Base-by-base conservation (phyloP, 2,888 invertebrate genomes). In the Piscicola geometra region DNA sequence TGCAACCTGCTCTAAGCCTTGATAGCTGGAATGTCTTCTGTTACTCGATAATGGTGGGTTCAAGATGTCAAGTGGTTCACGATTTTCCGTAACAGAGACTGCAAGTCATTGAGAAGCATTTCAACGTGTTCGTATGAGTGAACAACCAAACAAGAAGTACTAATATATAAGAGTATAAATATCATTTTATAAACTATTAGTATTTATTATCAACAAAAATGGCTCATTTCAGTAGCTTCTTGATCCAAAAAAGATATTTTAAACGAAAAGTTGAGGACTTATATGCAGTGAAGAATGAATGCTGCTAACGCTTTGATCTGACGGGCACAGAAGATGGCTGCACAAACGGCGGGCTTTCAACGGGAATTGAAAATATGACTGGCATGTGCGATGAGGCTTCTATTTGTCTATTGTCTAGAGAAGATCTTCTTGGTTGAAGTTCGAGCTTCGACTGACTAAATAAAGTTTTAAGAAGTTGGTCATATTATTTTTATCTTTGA, bases 11-110 rank as follows among this genome's bases (percentile, higher is more conserved):
- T 71, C 77, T 3, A 77, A 67, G 41, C 77, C 77, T 52, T 77
- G 77, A 25, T 76, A 77, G 68, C 77, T 77, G 47, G 77, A 77
- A 32, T 77, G 77, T 64, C 77, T 41, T 28, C 77, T 60, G 71
- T 56, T 64, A 36, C 56, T 56, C 18, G 35, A 60, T n/a, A 73
- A 56, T 28, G 73, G 73, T 1, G 73, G 73, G 15, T 56, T 3
- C 9, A 73, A 33, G 12, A 64, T n/a, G 64, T 73, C 72, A n/a
- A 21, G 15, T 1, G 21, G 18, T 25, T 72, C 64, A 28, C 60
- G 60, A n/a, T 5, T 56, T 21, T 56, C 60, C 25, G 60, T 56
- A 3, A 5, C n/a, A 56, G 25, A 5, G 3, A 21, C 21, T 56
- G 25, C n/a, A n/a, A n/a, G n/a, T 41, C 5, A 9, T 41, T 41